Conservation (phyloP, 2,113 vertebrate genomes). For the Polypterus bichir region DNA sequence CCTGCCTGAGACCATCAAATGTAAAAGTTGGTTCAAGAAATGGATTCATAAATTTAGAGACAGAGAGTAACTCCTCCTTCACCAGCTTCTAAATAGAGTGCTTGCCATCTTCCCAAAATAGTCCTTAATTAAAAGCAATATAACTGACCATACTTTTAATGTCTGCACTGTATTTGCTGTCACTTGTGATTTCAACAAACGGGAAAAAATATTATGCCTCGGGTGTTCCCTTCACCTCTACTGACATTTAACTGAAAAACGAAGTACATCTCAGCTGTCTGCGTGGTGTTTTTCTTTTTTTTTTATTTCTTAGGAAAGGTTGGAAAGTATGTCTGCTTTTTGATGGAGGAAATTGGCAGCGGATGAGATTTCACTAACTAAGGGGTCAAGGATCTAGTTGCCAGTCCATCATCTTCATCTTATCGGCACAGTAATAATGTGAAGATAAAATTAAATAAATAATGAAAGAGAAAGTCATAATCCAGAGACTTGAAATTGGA, state of each 20-base stretch:
- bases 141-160: conserved; percentile 16
- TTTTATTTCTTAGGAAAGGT: too few relatives aligned
- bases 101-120: not conserved
- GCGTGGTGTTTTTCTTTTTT: not conserved
- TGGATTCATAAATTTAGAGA: too few relatives aligned
- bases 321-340: too few relatives aligned
- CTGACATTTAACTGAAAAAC: conserved; percentile 67
- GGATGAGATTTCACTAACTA: conserved; percentile 12
- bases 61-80: too few relatives aligned
- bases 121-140: conserved; percentile 17
- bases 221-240: conserved; percentile 52
- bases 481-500: conserved; percentile 75
- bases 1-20: too few relatives aligned
- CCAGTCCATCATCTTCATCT: conserved; percentile 59
- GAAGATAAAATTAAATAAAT: conserved; percentile 68
- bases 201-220: conserved; percentile 29
- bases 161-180: conserved; percentile 18
- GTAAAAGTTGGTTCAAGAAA: too few relatives aligned
- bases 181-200: conserved; percentile 24
- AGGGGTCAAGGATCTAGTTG: conserved; percentile 33
- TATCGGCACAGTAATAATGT: conserved; percentile 69
- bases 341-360: too few relatives aligned
- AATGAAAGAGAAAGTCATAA: conserved; percentile 68
- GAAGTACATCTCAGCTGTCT: conserved; percentile 16
- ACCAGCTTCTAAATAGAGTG: too few relatives aligned